phyloP scores from a whole-genome alignment of 2,113 vertebrate genomes.

The Colaptes auratus region DNA sequence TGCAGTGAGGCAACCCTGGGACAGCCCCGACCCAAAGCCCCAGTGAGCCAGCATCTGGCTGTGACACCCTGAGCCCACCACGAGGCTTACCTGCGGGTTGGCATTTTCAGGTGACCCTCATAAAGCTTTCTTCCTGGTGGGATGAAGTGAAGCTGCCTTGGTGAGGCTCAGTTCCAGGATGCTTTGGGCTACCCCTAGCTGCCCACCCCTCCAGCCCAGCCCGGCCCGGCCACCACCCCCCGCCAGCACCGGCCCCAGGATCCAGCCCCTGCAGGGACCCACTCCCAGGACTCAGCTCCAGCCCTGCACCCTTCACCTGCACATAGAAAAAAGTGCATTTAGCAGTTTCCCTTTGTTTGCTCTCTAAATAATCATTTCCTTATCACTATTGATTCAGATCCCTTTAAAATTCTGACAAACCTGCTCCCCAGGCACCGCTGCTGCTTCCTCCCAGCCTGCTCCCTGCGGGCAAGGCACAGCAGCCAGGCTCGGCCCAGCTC shows the following conservation, averaged over 20 bases:
- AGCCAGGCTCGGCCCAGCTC: background rate
- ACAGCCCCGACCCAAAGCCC: background rate
- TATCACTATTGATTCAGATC: conserved; percentile 61
- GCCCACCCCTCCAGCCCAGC: background rate
- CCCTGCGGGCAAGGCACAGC: background rate
- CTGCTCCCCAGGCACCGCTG: conserved; percentile 57
- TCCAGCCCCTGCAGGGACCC: background rate
- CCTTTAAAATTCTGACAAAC: conserved; percentile 68
- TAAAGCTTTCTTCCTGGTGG: background rate
- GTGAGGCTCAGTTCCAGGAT: accelerated
- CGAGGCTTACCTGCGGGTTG: background rate
- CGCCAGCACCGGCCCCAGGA: background rate
- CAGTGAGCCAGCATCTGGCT: background rate
- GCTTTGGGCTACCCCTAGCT: background rate
- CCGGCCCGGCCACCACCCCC: accelerated
- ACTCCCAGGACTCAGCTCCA: background rate
- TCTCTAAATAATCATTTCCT: conserved; percentile 72
- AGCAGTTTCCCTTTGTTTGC: conserved; percentile 64
- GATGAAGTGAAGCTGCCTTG: background rate
- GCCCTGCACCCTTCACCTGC: background rate
- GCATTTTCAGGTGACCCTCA: background rate
- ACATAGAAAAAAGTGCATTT: background rate
- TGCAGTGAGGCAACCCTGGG: background rate
- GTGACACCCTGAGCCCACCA: background rate
- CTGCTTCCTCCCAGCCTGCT: conserved; percentile 11